Percentiles rank a stretch among this genome's conserved stretches.
Conservation (phyloP, 2,888 invertebrate genomes). For the Pecten maximus region DNA sequence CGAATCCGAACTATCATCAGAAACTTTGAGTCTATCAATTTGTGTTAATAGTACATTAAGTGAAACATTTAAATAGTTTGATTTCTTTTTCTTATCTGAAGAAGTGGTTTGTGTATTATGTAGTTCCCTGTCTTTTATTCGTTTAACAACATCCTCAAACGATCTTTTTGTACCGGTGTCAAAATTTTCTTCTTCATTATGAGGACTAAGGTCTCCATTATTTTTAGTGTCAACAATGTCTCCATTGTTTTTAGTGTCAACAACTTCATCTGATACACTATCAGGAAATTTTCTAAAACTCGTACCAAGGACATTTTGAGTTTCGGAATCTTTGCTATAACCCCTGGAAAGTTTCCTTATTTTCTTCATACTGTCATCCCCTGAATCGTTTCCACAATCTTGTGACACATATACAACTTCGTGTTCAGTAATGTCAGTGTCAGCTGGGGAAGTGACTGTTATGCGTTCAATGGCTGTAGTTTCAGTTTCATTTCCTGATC, state of each 20-base stretch:
- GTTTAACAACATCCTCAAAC: neutral
- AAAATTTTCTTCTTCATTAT: neutral
- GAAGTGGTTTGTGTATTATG: neutral
- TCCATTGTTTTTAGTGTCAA: neutral
- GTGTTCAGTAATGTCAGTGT: neutral
- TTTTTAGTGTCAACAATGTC: too few species aligned
- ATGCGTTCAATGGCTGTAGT: neutral
- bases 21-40: neutral
- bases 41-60: neutral
- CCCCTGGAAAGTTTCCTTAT: neutral
- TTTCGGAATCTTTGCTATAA: neutral
- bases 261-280: neutral
- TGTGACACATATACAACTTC: neutral
- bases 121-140: neutral
- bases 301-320: neutral
- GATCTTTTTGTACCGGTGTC: neutral
- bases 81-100: neutral
- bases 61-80: neutral
- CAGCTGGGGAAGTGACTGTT: conserved; percentile 13
- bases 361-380: neutral
- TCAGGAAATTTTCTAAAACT: conserved; percentile 4
- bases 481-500: conserved; percentile 27
- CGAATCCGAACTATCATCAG: neutral
- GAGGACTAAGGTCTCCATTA: neutral
- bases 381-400: neutral